Evolutionary conservation across 2,888 invertebrate species (phyloP), one percentile per base, ranked within the genome.

Genomic region (Drosophila algonquin): DNA sequence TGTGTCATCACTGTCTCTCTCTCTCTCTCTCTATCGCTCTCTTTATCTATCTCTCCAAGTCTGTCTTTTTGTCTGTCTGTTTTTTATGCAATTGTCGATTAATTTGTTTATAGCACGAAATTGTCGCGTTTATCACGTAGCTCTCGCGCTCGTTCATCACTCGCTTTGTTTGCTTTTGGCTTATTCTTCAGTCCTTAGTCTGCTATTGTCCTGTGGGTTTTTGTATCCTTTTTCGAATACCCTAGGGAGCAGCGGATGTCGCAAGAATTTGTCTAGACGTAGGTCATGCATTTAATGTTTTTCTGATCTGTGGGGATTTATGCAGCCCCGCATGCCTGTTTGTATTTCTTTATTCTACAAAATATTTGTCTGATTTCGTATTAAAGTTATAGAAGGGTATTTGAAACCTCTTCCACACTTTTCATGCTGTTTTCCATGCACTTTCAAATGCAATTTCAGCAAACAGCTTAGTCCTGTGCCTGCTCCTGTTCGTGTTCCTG

Each of bases 41-140:
- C 12, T 52, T 45, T 60, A 55, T 16, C 1, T 50, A 58, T 27
- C 30, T n/a, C 2, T 54, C 50, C 1, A 14, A 4, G 30, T 51
- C 46, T 58, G 48, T 7, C 14, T 60, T 71, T 21, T 30, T 48
- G 51, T 24, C 10, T 8, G 60, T 24, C 30, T 56, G 24, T 14
- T 8, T 63, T 71, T 60, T 72, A 50, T 77, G 77, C 74, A 72
- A 74, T 78, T 70, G 71, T 55, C 81, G 81, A 81, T 87, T 89
- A 90, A 90, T 90, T 87, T 83, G 77, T 76, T 79, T 82, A 85
- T 81, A 76, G 73, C 91, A 90, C 70, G 91, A 76, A 73, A 86
- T 79, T 75, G 78, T 83, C 73, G 79, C 81, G 73, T 86, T 84
- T 83, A 77, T 85, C 82, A 82, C 79, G 75, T 77, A 53, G 46